Evolutionary conservation across 2,888 invertebrate species (phyloP).

Genomic region (Kuschelorhynchus macadamiae): DNA sequence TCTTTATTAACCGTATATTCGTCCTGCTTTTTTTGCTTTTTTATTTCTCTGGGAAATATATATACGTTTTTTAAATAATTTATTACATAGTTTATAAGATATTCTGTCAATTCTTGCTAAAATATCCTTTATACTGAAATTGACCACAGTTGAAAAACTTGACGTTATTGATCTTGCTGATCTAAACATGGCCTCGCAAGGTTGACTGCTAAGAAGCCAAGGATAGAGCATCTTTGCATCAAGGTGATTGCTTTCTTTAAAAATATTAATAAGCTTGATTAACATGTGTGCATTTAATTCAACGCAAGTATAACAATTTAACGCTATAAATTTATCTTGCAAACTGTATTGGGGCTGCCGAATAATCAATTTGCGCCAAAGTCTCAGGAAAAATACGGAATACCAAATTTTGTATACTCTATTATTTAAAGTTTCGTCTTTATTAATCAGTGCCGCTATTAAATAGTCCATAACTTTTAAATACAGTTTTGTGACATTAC

Average conservation of each 20-base stretch:
- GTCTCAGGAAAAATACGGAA: conserved; percentile 12
- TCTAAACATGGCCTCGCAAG: conserved; percentile 43
- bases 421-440: conserved; percentile 4
- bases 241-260: conserved; percentile 6
- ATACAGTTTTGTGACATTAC: conserved; percentile 31
- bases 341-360: conserved; percentile 8
- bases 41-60: conserved; percentile 25
- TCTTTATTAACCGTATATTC: neutral
- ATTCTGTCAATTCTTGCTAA: conserved; percentile 29
- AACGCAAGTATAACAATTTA: conserved; percentile 6
- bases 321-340: conserved; percentile 12
- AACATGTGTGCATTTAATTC: conserved; percentile 17
- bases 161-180: conserved; percentile 35
- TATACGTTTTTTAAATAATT: conserved; percentile 22
- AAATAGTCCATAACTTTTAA: conserved; percentile 43
- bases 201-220: conserved; percentile 40
- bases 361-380: conserved; percentile 5
- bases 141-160: conserved; percentile 45
- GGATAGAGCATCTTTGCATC: conserved; percentile 1
- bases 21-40: conserved; percentile 7
- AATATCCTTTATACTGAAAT: conserved; percentile 37
- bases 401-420: conserved; percentile 21
- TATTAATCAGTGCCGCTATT: conserved; percentile 25
- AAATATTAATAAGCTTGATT: neutral
- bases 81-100: conserved; percentile 24